A percentile compares a stretch with the other conserved stretches of the same genome.
Evolutionary conservation across 2,888 invertebrate genomes (phyloP).

Genomic region (Leucania comma): DNA sequence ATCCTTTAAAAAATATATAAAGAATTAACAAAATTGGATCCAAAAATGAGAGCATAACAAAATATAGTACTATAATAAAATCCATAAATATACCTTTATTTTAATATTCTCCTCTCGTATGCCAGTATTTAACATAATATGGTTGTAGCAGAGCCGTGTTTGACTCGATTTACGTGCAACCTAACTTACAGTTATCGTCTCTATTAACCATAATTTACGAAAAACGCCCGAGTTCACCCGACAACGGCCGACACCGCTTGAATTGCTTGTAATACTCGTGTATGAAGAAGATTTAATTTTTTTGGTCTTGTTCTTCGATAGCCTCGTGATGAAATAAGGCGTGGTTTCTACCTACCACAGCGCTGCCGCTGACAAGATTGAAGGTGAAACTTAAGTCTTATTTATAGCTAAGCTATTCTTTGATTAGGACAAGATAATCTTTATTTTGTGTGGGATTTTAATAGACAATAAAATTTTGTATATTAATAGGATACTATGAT

Average conservation of each 20-base stretch:
- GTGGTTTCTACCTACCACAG: slow-evolving; percentile 47
- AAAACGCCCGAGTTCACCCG: slow-evolving; percentile 69
- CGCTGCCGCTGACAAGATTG: slow-evolving; percentile 28
- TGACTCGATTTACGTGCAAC: slow-evolving; percentile 60
- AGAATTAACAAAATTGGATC: slow-evolving; percentile 19
- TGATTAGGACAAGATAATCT: slow-evolving; percentile 10
- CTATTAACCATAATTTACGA: slow-evolving; percentile 81
- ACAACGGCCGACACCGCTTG: slow-evolving; percentile 63
- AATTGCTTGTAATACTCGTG: slow-evolving; percentile 63
- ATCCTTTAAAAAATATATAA: background rate
- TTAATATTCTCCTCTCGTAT: slow-evolving; percentile 58
- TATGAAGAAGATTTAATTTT: slow-evolving; percentile 52
- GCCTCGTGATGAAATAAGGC: slow-evolving; percentile 34
- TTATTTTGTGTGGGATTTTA: slow-evolving; percentile 10
- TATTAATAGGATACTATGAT: slow-evolving; percentile 5
- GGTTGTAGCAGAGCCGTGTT: slow-evolving; percentile 59
- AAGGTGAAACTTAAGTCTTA: slow-evolving; percentile 29
- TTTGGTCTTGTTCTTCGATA: slow-evolving; percentile 38
- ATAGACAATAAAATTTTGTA: background rate
- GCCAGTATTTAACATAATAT: slow-evolving; percentile 66
- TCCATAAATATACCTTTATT: slow-evolving; percentile 65
- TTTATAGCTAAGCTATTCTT: slow-evolving; percentile 23
- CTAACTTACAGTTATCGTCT: slow-evolving; percentile 72
- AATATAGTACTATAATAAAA: slow-evolving; percentile 26
- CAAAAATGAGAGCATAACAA: slow-evolving; percentile 14